These are phyloP conservation scores for Cettia cetti DNA, from an alignment of 2,113 vertebrate genomes.

Conservation along the genomic window DNA sequence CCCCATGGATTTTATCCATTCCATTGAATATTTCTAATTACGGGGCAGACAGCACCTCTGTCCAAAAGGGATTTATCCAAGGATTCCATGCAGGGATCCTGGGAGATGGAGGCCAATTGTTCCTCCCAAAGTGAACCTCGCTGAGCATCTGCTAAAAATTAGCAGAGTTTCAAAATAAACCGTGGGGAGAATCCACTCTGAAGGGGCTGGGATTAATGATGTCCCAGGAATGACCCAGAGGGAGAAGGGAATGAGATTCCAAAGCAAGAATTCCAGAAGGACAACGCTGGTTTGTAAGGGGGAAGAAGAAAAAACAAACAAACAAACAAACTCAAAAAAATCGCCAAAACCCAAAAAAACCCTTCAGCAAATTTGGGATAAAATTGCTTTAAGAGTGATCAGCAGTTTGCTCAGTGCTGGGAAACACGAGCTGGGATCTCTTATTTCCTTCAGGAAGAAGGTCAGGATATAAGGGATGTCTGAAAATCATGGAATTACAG, in stretches of 20 bases:
- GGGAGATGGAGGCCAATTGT: not conserved
- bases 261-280: not conserved
- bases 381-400: not conserved
- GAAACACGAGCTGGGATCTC: not conserved
- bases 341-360: too few species aligned
- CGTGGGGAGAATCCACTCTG: not conserved
- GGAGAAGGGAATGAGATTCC: not conserved
- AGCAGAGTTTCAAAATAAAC: conserved; percentile 26
- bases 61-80: not conserved
- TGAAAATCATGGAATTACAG: not conserved
- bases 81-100: not conserved
- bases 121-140: not conserved
- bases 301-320: too few species aligned
- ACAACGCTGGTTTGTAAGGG: not conserved
- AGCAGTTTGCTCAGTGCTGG: not conserved
- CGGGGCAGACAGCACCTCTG: not conserved
- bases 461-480: not conserved
- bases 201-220: not conserved
- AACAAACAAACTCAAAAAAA: too few species aligned
- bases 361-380: not conserved
- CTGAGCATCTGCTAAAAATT: not conserved
- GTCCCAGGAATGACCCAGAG: not conserved
- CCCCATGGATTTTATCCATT: too few species aligned
- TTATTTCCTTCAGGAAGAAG: not conserved
- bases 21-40: not conserved